These are phyloP conservation scores for Ammodytes dubius DNA, from an alignment of 2,113 vertebrate species.

Conservation along the genomic window DNA sequence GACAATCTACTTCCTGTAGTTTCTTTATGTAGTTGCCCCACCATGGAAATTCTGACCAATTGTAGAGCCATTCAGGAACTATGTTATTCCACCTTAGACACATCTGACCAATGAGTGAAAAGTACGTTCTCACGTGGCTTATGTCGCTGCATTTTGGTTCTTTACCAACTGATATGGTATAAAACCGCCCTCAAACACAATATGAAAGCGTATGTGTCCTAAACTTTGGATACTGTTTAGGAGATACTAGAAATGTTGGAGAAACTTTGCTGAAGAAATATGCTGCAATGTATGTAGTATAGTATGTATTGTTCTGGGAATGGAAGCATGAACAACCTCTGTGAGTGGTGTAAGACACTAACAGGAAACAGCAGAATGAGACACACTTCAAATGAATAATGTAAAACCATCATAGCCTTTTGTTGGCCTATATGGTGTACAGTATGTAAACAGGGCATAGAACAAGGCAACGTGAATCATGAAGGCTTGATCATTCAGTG, in stretches of 20 bases:
- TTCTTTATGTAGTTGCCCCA: no score
- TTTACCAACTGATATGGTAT: no score
- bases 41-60: no score
- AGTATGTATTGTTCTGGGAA: neutral
- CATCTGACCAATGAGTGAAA: no score
- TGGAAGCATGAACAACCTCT: neutral
- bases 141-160: no score
- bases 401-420: neutral
- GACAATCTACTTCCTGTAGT: no score
- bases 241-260: neutral
- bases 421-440: neutral
- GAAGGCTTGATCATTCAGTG: constrained; percentile 16
- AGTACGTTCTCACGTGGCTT: no score
- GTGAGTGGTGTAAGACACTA: neutral
- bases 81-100: no score
- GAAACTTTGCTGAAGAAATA: neutral
- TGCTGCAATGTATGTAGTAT: neutral
- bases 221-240: neutral
- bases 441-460: constrained; percentile 7
- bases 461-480: neutral
- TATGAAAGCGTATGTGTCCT: no score
- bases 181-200: no score
- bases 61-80: no score
- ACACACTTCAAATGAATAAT: neutral
- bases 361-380: neutral